phyloP scores from a whole-genome alignment of 2,888 invertebrate genomes.

The Fragum sueziense region DNA sequence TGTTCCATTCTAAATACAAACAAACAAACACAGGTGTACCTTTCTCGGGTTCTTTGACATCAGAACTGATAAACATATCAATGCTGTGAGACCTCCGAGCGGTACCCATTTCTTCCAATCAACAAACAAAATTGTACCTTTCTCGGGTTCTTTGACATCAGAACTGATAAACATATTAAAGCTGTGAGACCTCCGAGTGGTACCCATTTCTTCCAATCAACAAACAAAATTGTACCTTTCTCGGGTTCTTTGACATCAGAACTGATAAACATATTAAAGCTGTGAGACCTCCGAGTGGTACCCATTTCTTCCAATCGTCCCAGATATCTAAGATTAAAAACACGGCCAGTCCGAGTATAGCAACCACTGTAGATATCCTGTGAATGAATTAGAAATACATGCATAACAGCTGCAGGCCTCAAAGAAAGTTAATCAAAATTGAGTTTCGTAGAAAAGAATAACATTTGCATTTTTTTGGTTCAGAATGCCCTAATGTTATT shows the following conservation, averaged over 20 bases:
- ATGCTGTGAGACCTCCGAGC: slow-evolving; percentile 86
- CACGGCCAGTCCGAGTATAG: slow-evolving; percentile 84
- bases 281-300: slow-evolving; percentile 87
- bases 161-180: slow-evolving; percentile 86
- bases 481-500: no score
- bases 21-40: no score
- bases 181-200: slow-evolving; percentile 87
- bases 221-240: no score
- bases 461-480: no score
- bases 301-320: slow-evolving; percentile 87
- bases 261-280: slow-evolving; percentile 86
- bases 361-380: slow-evolving; percentile 80
- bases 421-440: no score
- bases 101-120: slow-evolving; percentile 87
- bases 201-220: slow-evolving; percentile 86
- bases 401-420: not conserved
- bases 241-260: slow-evolving; percentile 81
- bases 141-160: slow-evolving; percentile 81
- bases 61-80: slow-evolving; percentile 86
- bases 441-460: no score
- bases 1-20: no score
- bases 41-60: slow-evolving; percentile 79
- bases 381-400: not conserved
- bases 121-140: no score
- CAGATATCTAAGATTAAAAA: slow-evolving; percentile 85